These are phyloP conservation scores for Scopus umbretta DNA, from an alignment of 2,113 vertebrate genomes.

Conservation along the genomic window DNA sequence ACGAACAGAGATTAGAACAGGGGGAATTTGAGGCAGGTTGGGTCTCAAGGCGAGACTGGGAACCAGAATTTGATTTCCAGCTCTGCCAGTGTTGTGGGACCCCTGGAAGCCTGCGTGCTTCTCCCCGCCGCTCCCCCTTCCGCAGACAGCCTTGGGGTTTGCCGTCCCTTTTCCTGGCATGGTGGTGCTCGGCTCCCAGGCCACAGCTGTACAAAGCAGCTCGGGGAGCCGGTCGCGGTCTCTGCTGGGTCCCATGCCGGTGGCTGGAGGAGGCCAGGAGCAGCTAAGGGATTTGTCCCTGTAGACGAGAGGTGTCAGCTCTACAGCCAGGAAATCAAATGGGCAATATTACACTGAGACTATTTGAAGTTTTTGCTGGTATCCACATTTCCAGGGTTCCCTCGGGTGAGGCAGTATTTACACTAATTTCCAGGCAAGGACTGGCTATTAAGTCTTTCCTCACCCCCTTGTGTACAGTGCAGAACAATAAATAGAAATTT, in stretches of 20 bases:
- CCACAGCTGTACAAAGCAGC: neutral
- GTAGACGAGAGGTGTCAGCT: neutral
- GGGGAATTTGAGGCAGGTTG: neutral
- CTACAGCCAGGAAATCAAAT: neutral
- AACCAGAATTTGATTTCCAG: neutral
- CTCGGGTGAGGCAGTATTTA: slow-evolving; percentile 39
- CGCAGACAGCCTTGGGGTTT: neutral
- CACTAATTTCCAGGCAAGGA: slow-evolving; percentile 61
- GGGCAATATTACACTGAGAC: neutral
- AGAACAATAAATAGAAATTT: slow-evolving; percentile 64
- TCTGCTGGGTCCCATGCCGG: fast-evolving
- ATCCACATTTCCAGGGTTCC: slow-evolving; percentile 12
- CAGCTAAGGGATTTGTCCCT: neutral
- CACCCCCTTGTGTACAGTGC: slow-evolving; percentile 51
- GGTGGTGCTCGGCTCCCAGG: neutral
- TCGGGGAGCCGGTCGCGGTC: neutral
- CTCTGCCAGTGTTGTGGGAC: neutral
- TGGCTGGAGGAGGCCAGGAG: neutral
- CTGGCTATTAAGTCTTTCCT: slow-evolving; percentile 61
- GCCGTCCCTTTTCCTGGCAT: neutral
- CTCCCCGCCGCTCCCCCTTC: neutral
- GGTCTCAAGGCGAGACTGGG: neutral
- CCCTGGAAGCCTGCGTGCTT: neutral
- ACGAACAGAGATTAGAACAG: fast-evolving
- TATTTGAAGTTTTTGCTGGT: neutral